Evolutionary conservation across 2,113 vertebrate species (phyloP), one percentile per base, ranked within the genome.

Genomic region (Paramormyrops kingsleyae): DNA sequence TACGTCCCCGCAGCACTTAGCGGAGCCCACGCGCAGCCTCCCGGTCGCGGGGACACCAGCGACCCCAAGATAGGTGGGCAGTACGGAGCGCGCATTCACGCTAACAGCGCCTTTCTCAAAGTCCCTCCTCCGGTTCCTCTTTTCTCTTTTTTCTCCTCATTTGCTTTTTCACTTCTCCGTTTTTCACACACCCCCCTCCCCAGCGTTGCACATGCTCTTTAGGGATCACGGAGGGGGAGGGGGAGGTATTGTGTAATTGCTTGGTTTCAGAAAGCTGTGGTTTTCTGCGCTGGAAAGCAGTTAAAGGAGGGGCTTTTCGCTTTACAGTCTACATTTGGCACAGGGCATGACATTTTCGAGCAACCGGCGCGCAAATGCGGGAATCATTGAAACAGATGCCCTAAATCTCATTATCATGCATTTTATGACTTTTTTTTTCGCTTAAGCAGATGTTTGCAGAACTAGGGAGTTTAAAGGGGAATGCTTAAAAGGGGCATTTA

Each of bases 121-220:
- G 94, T 91, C 19, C 90, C 92, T 92, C 91, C 92, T 93, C 92
- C 93, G 93, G 94, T 95, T 96, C 95, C 94, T 94, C 93, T 94
- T 94, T 94, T 94, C 90, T 94, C 92, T 91, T 92, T 93, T 92
- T 94, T 93, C 94, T 92, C 94, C 92, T 93, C 94, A 94, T 94
- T 94, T 95, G 94, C 92, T 92, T 93, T 94, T 95, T 95, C 93
- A 95, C 94, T 94, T 95, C 93, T 94, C 92, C 91, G 94, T 93
- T 95, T 95, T 94, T 94, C 94, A 94, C 93, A 66, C n/a, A 66
- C 91, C 85, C 91, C 91, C 46, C 91, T 88, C 62, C 94, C 84
- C 46, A 94, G 95, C 95, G 94, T 93, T 10, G 59, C 59, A 95
- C 93, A 91, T 53, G 84, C 92, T 91, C 92, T 94, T 89, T 90